A percentile compares a stretch with the other conserved stretches of the same genome.
These are phyloP conservation scores for Channa striata DNA, from an alignment of 2,797 vertebrate species.

Conservation along the genomic window DNA sequence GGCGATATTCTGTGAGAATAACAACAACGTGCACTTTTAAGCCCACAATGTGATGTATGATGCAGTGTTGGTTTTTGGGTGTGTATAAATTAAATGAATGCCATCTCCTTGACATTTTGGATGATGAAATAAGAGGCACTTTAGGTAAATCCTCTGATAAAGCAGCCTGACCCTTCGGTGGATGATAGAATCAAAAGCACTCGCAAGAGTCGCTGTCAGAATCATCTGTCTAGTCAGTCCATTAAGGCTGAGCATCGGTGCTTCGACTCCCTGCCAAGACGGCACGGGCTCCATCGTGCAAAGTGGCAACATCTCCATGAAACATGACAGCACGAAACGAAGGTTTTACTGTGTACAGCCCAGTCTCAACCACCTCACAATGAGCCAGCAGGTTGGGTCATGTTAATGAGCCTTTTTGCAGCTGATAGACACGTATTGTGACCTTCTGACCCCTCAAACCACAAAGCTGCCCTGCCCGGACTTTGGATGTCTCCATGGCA, in stretches of 20 bases:
- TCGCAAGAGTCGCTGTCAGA: conserved; percentile 87
- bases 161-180: conserved; percentile 87
- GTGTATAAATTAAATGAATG: conserved; percentile 95
- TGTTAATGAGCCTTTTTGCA: conserved; percentile 1
- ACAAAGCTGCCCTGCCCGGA: not conserved
- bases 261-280: conserved; percentile 65
- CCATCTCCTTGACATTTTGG: conserved; percentile 89
- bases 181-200: conserved; percentile 94
- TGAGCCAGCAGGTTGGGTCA: not conserved
- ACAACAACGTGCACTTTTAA: conserved; percentile 73
- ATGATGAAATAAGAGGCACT: conserved; percentile 99
- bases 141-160: conserved; percentile 97
- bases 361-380: conserved; percentile 7
- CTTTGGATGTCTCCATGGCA: not conserved
- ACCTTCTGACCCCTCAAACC: conserved; percentile 2
- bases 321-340: conserved; percentile 15
- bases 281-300: conserved; percentile 36
- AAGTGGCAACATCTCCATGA: conserved; percentile 39
- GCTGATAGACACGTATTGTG: conserved; percentile 9
- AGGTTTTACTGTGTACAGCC: conserved; percentile 2
- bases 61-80: conserved; percentile 84
- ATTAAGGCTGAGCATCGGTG: conserved; percentile 71
- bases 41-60: conserved; percentile 89
- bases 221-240: conserved; percentile 91
- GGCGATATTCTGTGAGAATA: not conserved